A percentile compares a stretch with the other conserved stretches of the same genome.
Evolutionary conservation across 2,888 invertebrate species (phyloP).

Genomic region (Acheta domesticus): DNA sequence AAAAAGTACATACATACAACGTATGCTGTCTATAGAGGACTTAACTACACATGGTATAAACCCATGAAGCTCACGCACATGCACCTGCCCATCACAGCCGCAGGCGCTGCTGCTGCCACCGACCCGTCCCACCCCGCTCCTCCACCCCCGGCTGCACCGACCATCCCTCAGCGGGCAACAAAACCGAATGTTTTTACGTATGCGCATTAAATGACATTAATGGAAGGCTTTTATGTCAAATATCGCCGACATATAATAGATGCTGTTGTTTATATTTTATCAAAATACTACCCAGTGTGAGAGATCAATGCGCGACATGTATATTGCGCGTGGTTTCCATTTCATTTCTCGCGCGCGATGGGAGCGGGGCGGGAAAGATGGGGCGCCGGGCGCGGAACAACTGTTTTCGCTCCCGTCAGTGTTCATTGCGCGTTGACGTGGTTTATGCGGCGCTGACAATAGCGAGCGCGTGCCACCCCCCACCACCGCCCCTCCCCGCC

Average conservation of each 20-base stretch:
- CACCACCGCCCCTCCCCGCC: not conserved
- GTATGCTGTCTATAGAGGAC: too few relatives aligned
- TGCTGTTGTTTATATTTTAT: constrained; percentile 8
- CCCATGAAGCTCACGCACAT: too few relatives aligned
- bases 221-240: not conserved
- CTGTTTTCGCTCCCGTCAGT: constrained; percentile 18
- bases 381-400: not conserved
- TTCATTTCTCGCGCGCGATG: not conserved
- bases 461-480: not conserved
- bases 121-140: too few relatives aligned
- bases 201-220: not conserved
- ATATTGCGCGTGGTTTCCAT: not conserved
- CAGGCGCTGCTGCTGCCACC: too few relatives aligned
- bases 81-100: too few relatives aligned
- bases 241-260: not conserved
- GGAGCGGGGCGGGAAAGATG: not conserved
- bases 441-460: not conserved
- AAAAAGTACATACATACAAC: too few relatives aligned
- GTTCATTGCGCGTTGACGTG: not conserved
- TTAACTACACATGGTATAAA: too few relatives aligned
- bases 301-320: constrained; percentile 9
- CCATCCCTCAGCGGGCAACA: too few relatives aligned
- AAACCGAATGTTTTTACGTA: not conserved
- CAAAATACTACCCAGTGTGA: not conserved
- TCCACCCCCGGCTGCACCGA: too few relatives aligned